Evolutionary conservation across 92 coral and sea anemone genomes (phyloP).

Genomic region (Umimayanthus chanpuru): DNA sequence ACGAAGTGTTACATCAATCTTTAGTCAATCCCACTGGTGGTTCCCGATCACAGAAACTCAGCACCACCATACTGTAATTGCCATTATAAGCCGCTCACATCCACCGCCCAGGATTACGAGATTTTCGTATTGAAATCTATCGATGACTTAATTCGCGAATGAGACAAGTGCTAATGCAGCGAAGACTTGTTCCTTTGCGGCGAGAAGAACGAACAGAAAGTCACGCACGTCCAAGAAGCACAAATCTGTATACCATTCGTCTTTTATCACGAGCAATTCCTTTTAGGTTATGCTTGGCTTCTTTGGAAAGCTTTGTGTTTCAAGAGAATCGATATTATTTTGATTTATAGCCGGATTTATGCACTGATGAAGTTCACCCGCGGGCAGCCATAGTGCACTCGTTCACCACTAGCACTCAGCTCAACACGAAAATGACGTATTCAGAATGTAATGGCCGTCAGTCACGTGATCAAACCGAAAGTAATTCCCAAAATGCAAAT

Average conservation of each 20-base stretch:
- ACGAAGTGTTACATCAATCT: slow-evolving; percentile 34
- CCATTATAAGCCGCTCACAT: not conserved
- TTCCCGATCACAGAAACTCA: not conserved
- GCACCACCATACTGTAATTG: slow-evolving; percentile 1
- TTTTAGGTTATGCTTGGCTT: slow-evolving; percentile 27
- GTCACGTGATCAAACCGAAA: slow-evolving; percentile 10
- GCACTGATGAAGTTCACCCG: slow-evolving; percentile 43
- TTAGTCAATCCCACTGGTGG: slow-evolving; percentile 6
- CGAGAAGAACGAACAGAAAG: not conserved
- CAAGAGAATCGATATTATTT: slow-evolving; percentile 37
- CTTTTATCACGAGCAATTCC: not conserved
- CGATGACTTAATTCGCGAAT: not conserved
- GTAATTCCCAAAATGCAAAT: too few species aligned
- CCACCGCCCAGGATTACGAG: not conserved
- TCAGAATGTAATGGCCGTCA: not conserved
- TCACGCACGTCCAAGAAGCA: slow-evolving; percentile 36
- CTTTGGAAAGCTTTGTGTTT: slow-evolving; percentile 37
- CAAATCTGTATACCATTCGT: slow-evolving; percentile 5
- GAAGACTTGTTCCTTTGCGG: not conserved
- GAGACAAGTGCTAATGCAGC: slow-evolving; percentile 25
- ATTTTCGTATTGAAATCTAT: slow-evolving; percentile 5
- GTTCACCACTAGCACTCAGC: not conserved
- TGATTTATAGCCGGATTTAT: slow-evolving; percentile 47
- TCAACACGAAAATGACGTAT: slow-evolving; percentile 3
- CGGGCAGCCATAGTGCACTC: slow-evolving; percentile 12